Base-by-base conservation (phyloP, 2,113 vertebrate genomes). In the Gila orcuttii region DNA sequence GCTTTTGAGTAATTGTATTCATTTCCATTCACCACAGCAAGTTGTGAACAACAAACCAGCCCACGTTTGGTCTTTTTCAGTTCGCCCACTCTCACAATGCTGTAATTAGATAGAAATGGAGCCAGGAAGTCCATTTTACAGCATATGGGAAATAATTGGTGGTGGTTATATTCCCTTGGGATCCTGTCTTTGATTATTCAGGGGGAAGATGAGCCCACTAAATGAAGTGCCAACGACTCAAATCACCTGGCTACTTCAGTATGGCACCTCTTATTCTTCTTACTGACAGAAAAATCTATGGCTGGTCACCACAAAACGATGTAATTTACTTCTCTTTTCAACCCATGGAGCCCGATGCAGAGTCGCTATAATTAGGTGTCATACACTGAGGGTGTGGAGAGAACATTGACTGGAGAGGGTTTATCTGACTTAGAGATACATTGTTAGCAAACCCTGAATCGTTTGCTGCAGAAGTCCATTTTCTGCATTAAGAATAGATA, bases 281-380 rank as follows among this genome's bases (percentile, higher is more conserved):
- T 13, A 42, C 73, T 82, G 79, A 88, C 69, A 85, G 78, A 82
- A 82, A 71, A 85, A 88, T 82, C 87, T 81, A 77, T 85, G 52
- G 71, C 60, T 25, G 74, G 47, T 69, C 77, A 77, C 64, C 82
- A 73, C 75, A 50, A 77, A 84, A 62, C 62, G 36, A 33, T 82
- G 79, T 80, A 82, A 85, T 85, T 85, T 80, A 60, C 23, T 28
- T 80, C 69, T 55, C 79, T 76, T 83, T 86, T 86, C 80, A 77
- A 60, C 17, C 8, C 85, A 6, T 7, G 17, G 19, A 62, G 10
- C 42, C 39, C 13, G 6, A 47, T 19, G 50, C 74, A 55, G 28
- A 60, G 84, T 31, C 15, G 2, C 28, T 80, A 88, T 85, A 82
- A 88, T 85, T 82, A 73, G 74, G 21, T 62, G 87, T 83, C 84